Conservation (phyloP, 2,888 invertebrate species). For the Drosophila pegasa region DNA sequence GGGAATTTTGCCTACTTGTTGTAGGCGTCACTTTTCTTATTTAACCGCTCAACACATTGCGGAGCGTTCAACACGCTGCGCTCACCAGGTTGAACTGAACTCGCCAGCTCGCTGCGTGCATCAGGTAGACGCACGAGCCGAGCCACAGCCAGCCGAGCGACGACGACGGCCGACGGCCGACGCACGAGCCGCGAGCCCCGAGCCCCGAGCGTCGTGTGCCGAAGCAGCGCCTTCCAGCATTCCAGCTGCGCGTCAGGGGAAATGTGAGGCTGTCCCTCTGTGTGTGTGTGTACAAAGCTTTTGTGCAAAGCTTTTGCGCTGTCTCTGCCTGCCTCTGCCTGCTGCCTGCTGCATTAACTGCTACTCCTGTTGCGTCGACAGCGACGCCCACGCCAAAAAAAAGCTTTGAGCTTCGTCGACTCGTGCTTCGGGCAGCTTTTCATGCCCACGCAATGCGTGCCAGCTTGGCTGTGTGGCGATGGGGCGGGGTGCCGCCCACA, state of each 20-base stretch:
- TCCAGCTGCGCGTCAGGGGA: conserved; percentile 62
- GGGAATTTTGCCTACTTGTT: conserved; percentile 71
- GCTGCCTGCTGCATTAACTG: conserved; percentile 20
- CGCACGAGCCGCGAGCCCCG: conserved; percentile 16
- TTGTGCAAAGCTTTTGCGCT: conserved; percentile 43
- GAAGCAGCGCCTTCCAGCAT: conserved; percentile 41
- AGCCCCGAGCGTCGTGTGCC: conserved; percentile 4
- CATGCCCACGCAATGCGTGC: conserved; percentile 43
- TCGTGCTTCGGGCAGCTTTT: conserved; percentile 51
- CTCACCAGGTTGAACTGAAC: conserved; percentile 83
- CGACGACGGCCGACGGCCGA: conserved; percentile 1
- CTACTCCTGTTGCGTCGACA: conserved; percentile 68
- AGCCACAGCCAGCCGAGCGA: conserved; percentile 23
- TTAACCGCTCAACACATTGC: conserved; percentile 81
- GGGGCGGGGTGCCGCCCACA: conserved; percentile 27
- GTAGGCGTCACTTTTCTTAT: conserved; percentile 79
- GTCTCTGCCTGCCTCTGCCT: conserved; percentile 28
- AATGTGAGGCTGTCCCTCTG: conserved; percentile 16
- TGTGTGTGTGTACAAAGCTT: conserved; percentile 48
- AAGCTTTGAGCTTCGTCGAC: conserved; percentile 41
- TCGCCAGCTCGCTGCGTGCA: conserved; percentile 55
- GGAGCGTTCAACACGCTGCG: conserved; percentile 79
- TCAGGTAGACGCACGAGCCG: conserved; percentile 73
- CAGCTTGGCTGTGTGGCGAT: neutral
- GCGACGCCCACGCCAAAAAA: conserved; percentile 61